Conservation (phyloP, 1,140 invertebrate genomes). For the Dolichoris vasculosae region DNA sequence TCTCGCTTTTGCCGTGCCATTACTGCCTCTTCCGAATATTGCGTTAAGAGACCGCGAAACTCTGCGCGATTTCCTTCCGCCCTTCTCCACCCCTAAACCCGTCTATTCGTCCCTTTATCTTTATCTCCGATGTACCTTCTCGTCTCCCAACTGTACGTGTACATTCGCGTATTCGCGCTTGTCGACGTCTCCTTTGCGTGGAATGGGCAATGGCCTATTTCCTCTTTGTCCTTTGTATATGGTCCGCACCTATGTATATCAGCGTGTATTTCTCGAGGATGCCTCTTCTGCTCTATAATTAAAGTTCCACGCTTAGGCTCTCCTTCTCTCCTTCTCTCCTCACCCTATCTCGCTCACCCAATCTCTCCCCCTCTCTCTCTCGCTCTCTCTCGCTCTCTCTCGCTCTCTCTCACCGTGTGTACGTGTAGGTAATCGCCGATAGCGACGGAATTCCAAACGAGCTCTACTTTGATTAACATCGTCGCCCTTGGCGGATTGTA, state of each 20-base stretch:
- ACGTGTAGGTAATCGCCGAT: slow-evolving; percentile 40
- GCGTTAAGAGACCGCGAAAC: neutral
- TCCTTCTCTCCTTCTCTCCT: neutral
- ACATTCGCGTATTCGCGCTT: neutral
- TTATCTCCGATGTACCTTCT: neutral
- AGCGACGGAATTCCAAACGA: slow-evolving; percentile 50
- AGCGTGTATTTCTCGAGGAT: slow-evolving; percentile 6
- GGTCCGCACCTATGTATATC: neutral
- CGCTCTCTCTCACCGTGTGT: neutral
- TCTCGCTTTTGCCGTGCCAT: slow-evolving; percentile 23
- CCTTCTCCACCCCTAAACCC: neutral
- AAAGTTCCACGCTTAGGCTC: slow-evolving; percentile 33
- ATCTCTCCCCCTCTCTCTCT: slow-evolving; percentile 3
- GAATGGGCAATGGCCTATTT: slow-evolving; percentile 32
- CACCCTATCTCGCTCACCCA: neutral
- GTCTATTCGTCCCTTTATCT: neutral
- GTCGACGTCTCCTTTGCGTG: neutral
- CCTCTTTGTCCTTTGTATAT: slow-evolving; percentile 40
- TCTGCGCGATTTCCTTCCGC: neutral
- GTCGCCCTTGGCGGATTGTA: slow-evolving; percentile 47
- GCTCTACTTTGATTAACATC: slow-evolving; percentile 54
- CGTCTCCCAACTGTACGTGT: neutral
- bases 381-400: slow-evolving; percentile 17
- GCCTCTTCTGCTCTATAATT: slow-evolving; percentile 40
- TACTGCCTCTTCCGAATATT: slow-evolving; percentile 31